A percentile compares a stretch with the other conserved stretches of the same genome.
Conservation (phyloP, 1,140 invertebrate genomes). For the Steinernema khuongi region DNA sequence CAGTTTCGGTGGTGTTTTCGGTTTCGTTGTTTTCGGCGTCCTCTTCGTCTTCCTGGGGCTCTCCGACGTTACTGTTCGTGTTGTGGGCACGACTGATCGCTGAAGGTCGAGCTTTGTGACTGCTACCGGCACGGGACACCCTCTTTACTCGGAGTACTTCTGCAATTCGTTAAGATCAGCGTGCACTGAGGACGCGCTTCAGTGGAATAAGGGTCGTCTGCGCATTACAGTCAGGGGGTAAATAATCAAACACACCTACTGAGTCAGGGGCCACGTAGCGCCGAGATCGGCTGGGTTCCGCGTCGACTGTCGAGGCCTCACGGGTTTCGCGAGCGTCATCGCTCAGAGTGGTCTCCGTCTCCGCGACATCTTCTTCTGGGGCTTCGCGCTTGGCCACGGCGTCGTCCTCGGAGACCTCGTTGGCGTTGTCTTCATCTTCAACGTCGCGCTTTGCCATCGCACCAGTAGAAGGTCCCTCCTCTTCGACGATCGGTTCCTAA, state of each 20-base stretch:
- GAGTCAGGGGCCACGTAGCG: conserved; percentile 4
- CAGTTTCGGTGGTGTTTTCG: background rate
- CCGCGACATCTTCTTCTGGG: background rate
- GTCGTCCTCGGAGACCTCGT: background rate
- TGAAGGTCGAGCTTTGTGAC: conserved; percentile 12
- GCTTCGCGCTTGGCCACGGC: background rate
- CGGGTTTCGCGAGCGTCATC: background rate
- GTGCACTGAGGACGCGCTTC: background rate
- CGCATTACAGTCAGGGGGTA: background rate
- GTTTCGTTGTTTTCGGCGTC: background rate
- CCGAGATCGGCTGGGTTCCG: background rate
- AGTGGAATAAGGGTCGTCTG: background rate
- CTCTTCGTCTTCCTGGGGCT: background rate
- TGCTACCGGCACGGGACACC: conserved; percentile 7
- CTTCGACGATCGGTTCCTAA: background rate
- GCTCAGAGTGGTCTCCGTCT: background rate
- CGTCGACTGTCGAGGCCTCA: too few species aligned
- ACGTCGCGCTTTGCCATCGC: background rate
- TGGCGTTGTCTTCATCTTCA: background rate
- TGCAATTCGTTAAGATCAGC: background rate
- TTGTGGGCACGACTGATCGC: conserved; percentile 6
- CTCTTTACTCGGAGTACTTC: background rate
- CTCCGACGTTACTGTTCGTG: conserved; percentile 5
- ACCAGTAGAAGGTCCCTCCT: background rate
- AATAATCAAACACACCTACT: conserved; percentile 17